Percentiles rank a stretch among this genome's conserved stretches.
Conservation (phyloP, 2,113 vertebrate genomes). For the Rhabdornis inornatus region DNA sequence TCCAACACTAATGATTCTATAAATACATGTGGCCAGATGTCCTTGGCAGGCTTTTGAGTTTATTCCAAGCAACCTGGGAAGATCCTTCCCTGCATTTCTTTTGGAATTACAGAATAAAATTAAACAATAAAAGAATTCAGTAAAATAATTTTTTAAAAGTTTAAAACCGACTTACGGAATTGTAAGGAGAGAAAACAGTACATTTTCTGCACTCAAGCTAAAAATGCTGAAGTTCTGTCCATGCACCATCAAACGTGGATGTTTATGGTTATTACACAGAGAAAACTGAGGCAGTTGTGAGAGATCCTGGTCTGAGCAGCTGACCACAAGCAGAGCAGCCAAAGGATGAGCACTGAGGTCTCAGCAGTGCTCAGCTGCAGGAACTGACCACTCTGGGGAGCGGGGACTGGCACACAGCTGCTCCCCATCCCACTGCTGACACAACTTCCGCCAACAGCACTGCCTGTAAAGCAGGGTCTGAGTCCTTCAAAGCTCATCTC, state of each 20-base stretch:
- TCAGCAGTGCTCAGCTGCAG: neutral
- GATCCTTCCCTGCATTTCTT: neutral
- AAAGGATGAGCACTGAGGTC: neutral
- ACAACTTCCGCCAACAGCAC: neutral
- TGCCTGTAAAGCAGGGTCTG: neutral
- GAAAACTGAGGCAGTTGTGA: neutral
- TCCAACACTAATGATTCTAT: neutral
- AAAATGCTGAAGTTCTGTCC: neutral
- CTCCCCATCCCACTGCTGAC: neutral
- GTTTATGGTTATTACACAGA: neutral
- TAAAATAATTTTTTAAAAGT: neutral
- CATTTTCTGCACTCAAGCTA: neutral
- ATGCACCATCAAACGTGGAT: neutral
- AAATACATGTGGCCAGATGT: neutral
- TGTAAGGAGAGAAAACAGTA: neutral
- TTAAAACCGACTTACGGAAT: neutral
- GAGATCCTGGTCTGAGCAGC: neutral
- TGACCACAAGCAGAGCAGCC: neutral
- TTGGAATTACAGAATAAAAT: neutral
- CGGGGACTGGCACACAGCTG: neutral
- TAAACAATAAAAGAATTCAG: neutral
- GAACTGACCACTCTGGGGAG: fast-evolving
- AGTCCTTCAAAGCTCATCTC: neutral
- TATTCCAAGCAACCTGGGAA: neutral
- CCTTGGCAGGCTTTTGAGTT: neutral